Evolutionary conservation across 2,797 vertebrate species (phyloP).

Genomic region (Diceros bicornis): DNA sequence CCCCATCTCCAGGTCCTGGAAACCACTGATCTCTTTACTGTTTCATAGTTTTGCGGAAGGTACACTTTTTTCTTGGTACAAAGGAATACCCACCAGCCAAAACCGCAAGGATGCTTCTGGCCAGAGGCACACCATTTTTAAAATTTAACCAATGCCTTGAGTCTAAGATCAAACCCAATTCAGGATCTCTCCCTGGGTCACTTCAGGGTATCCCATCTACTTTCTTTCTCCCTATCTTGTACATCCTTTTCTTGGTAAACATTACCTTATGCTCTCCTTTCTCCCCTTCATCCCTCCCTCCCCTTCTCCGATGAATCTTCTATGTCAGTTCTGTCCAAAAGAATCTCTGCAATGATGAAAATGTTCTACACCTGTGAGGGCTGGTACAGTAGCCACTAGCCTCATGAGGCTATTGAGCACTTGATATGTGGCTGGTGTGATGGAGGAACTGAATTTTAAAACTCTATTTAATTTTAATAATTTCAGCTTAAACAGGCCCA

Average conservation of each 20-base stretch:
- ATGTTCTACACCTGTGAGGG: accelerated
- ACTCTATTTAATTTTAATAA: neutral
- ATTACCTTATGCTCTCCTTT: neutral
- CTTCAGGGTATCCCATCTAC: neutral
- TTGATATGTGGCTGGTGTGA: neutral
- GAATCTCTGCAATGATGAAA: neutral
- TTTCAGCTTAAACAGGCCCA: neutral
- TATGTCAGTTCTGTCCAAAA: neutral
- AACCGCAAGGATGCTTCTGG: neutral
- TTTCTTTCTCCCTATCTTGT: neutral
- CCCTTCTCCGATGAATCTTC: neutral
- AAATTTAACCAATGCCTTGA: neutral
- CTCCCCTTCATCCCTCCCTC: too few relatives aligned
- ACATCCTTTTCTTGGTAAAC: neutral
- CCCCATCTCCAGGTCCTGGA: neutral
- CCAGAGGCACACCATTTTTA: neutral
- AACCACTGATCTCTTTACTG: neutral
- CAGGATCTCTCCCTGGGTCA: neutral
- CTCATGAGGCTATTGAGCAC: accelerated
- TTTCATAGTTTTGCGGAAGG: neutral
- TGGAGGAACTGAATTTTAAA: neutral
- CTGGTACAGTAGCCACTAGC: too few relatives aligned
- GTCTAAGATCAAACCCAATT: neutral
- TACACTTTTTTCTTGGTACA: neutral
- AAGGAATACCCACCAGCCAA: neutral